Conservation (phyloP, 2,888 invertebrate species). For the Oxytorus armatus region DNA sequence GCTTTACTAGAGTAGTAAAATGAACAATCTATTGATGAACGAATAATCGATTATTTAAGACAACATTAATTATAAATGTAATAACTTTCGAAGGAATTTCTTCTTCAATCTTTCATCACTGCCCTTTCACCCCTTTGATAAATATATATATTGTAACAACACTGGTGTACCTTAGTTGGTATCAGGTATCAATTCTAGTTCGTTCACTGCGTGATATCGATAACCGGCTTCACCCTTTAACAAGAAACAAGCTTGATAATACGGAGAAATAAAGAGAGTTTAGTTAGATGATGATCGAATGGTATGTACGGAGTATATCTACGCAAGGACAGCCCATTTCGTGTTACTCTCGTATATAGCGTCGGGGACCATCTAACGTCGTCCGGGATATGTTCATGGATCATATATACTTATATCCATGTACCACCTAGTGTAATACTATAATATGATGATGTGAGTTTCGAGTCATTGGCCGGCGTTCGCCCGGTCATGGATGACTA, state of each 20-base stretch:
- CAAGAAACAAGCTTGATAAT: slow-evolving; percentile 50
- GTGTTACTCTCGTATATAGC: slow-evolving; percentile 69
- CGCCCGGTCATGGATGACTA: slow-evolving; percentile 57
- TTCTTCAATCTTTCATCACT: slow-evolving; percentile 6
- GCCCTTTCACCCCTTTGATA: slow-evolving; percentile 3
- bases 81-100: slow-evolving; percentile 6
- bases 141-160: not conserved
- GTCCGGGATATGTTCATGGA: slow-evolving; percentile 31
- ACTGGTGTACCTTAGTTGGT: not conserved
- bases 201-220: slow-evolving; percentile 42
- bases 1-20: too few species aligned
- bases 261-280: slow-evolving; percentile 36
- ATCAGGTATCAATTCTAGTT: slow-evolving; percentile 46
- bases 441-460: slow-evolving; percentile 58
- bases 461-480: slow-evolving; percentile 56
- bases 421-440: slow-evolving; percentile 35
- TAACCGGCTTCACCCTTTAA: slow-evolving; percentile 52
- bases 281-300: slow-evolving; percentile 17
- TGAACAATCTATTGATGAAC: too few species aligned
- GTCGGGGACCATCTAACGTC: slow-evolving; percentile 15
- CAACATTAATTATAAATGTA: not conserved
- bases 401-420: not conserved
- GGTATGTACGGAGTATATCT: slow-evolving; percentile 60
- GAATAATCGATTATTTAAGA: too few species aligned
- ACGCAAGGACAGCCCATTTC: slow-evolving; percentile 73